Conservation (phyloP, 2,888 invertebrate genomes). For the Spialia ferax region DNA sequence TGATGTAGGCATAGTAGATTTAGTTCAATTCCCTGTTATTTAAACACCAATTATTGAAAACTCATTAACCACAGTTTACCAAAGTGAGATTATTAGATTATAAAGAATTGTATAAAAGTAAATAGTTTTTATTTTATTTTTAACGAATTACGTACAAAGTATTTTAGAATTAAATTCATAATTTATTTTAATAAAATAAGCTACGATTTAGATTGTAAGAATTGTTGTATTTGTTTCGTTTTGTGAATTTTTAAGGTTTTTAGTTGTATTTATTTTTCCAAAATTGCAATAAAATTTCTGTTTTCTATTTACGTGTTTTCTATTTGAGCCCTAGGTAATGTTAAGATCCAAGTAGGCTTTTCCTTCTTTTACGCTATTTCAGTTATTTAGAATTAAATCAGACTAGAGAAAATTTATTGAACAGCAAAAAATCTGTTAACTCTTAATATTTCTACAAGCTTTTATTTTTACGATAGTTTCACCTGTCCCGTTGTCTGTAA, state of each 20-base stretch:
- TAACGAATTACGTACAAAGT: constrained; percentile 76
- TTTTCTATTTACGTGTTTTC: constrained; percentile 61
- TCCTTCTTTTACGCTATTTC: too few species aligned
- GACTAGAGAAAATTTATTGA: too few species aligned
- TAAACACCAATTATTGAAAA: constrained; percentile 52
- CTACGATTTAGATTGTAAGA: constrained; percentile 59
- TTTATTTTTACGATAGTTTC: too few species aligned
- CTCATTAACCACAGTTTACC: constrained; percentile 87
- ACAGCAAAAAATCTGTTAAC: too few species aligned
- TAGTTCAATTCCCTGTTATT: constrained; percentile 21
- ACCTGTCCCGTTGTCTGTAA: too few species aligned
- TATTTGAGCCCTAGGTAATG: constrained; percentile 39
- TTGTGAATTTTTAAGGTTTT: constrained; percentile 74
- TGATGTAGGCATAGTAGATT: constrained; percentile 39
- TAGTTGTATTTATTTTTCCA: constrained; percentile 80
- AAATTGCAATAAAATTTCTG: constrained; percentile 75
- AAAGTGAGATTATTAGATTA: constrained; percentile 87
- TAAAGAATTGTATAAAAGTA: constrained; percentile 60
- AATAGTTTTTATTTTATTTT: constrained; percentile 47
- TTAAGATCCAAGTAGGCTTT: too few species aligned
- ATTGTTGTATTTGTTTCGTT: constrained; percentile 85
- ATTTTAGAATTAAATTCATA: constrained; percentile 65
- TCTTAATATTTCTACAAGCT: too few species aligned
- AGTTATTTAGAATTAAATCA: too few species aligned
- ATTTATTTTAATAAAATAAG: constrained; percentile 71